These are phyloP conservation scores for Varanus salvator DNA, from an alignment of 2,113 vertebrate genomes.

Conservation along the genomic window DNA sequence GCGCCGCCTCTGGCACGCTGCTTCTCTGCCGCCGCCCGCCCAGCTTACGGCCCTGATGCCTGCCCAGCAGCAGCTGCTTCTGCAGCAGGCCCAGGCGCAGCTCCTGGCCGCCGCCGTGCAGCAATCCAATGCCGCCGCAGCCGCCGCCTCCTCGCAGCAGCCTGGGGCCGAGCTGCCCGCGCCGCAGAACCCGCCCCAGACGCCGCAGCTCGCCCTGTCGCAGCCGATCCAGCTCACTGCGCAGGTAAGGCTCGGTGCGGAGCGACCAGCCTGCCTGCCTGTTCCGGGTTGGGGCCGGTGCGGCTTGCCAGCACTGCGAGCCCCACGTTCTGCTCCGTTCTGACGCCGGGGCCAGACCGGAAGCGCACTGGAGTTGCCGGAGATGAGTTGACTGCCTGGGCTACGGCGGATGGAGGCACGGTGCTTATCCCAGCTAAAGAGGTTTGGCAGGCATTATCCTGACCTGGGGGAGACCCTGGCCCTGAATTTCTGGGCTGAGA, in stretches of 20 bases:
- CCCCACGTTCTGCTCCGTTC: too few relatives aligned
- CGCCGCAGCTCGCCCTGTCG: constrained; percentile 88
- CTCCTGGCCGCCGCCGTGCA: constrained; percentile 90
- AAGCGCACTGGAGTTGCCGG: too few relatives aligned
- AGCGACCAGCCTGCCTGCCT: background rate
- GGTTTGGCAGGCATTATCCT: background rate
- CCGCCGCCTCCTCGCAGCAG: constrained; percentile 78
- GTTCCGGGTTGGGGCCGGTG: too few relatives aligned
- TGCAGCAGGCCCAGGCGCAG: constrained; percentile 92
- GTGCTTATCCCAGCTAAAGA: background rate
- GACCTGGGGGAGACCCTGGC: background rate
- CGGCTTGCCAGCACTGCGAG: too few relatives aligned
- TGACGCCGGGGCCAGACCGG: too few relatives aligned
- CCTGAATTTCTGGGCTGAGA: background rate
- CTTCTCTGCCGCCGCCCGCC: background rate
- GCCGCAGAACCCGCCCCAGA: constrained; percentile 81
- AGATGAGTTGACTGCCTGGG: background rate
- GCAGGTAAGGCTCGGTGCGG: constrained; percentile 81
- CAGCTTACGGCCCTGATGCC: constrained; percentile 91
- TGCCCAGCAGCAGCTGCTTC: constrained; percentile 89
- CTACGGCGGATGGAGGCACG: too few relatives aligned
- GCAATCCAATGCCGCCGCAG: constrained; percentile 86
- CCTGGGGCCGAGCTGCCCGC: constrained; percentile 67
- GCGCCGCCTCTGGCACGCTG: background rate
- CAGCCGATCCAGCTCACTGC: constrained; percentile 95